Evolutionary conservation across 1,140 invertebrate species (phyloP), one percentile per base, ranked within the genome.

Genomic region (Planococcus citri): DNA sequence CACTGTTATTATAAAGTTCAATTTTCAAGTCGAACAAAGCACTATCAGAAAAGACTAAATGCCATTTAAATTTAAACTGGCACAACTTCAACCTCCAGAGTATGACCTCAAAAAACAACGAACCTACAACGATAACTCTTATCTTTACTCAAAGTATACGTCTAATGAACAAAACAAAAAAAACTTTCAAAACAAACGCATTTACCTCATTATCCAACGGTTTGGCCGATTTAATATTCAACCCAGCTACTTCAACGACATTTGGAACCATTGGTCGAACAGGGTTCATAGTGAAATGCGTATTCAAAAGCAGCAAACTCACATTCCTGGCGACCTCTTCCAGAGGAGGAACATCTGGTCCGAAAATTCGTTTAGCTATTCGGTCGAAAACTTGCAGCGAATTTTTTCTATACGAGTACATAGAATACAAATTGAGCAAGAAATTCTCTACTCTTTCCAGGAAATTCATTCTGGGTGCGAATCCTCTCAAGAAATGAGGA

Each of bases 191-290:
- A 6, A 33, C 29, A 33, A 33, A 12, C 12, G 12, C 12, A 6
- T 33, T 33, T 41, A 78, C 77, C 74, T n/a, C n/a, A n/a, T 33
- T 33, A 33, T 33, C 29, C 20, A 64, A 20, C n/a, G 24, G 24
- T 38, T 64, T n/a, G 4, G 27, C 25, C 27, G 8, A 1, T 29
- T 25, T 29, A 3, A 70, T 4, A n/a, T 70, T 61, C 71, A 85
- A 76, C 1, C 86, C 87, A 38, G 84, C 86, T 33, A 88, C 77
- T 78, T 88, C 85, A 12, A 87, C 82, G 1, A 87, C 78, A 71
- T 81, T 82, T 0, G 86, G 83, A 0, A 84, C 80, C 64, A 83
- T 75, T 21, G 86, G 79, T 68, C 79, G 80, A 0, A 83, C 82
- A 68, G 79, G 80, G 69, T 81, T 83, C 6, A 86, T 22, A 38